phyloP scores from a whole-genome alignment of 1,140 invertebrate genomes.

The Dreissena rostriformis region DNA sequence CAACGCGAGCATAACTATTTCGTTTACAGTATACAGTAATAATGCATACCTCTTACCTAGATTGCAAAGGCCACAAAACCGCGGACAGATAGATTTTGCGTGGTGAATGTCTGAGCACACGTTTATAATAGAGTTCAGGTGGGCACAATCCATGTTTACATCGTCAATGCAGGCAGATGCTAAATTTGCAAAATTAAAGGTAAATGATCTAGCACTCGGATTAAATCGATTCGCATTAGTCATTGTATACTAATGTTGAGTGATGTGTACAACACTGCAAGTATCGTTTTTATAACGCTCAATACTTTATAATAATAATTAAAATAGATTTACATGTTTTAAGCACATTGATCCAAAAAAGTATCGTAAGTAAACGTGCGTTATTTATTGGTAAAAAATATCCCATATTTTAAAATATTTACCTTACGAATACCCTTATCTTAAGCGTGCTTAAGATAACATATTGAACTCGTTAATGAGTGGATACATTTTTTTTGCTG shows the following conservation, averaged over 20 bases:
- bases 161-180: slow-evolving; percentile 5
- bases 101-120: slow-evolving; percentile 1
- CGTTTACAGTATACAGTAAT: no score
- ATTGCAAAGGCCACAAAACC: slow-evolving; percentile 9
- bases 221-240: background rate
- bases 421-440: no score
- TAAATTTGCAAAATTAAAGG: background rate
- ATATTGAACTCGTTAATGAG: no score
- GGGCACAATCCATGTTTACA: slow-evolving; percentile 10
- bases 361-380: background rate
- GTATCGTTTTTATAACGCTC: background rate
- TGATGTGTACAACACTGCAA: background rate
- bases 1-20: no score
- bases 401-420: no score
- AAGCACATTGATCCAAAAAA: background rate
- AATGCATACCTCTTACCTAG: background rate
- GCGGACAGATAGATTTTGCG: slow-evolving; percentile 13
- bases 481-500: no score
- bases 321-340: background rate
- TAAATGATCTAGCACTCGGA: background rate
- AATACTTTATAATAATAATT: background rate
- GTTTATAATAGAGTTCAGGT: background rate
- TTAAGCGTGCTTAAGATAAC: no score
- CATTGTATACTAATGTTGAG: background rate
- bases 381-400: no score